Evolutionary conservation across 1,140 invertebrate genomes (phyloP), one percentile per base, ranked within the genome.

Genomic region (Zaprionus africanus): DNA sequence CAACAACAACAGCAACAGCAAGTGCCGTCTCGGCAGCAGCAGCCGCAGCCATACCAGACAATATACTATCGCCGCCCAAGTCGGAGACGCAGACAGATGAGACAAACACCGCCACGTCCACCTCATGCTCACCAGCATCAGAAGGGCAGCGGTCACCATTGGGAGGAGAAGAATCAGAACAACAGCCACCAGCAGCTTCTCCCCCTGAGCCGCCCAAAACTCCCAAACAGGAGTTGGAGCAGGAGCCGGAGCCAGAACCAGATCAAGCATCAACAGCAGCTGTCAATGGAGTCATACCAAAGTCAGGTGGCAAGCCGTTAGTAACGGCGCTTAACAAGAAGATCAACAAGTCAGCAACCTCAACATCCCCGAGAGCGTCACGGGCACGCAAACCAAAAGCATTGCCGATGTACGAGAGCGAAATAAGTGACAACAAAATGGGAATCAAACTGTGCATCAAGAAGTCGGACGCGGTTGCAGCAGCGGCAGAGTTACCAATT

Each of bases 371-470:
- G 24, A 82, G 90, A 38, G 67, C 90, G 13, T 81, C 76, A 26
- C 76, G 90, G 43, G 65, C 73, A 24, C 87, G 86, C 13, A 92
- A 92, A 24, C 75, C 79, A 7, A 93, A 92, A 68, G 70, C 88
- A 4, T 71, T 92, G 63, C 82, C 92, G 19, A 92, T 93, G 77
- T 93, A 93, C 66, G 92, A 93, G 63, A 93, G 92, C 76, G 91
- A 92, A 80, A 95, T 95, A 58, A 94, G 94, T 69, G 94, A 94
- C 61, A 94, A 94, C 81, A 94, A 95, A 77, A 94, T 95, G 76
- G 94, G 95, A 5, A 95, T 95, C 19, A 95, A 95, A 85, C 91
- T 95, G 38, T 93, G 94, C 80, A 95, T 95, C 38, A 94, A 94
- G 79, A 95, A 95, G 90, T 95, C 95, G 9, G 93, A 93, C 56